Percentiles rank a stretch among this genome's conserved stretches.
Evolutionary conservation across 2,113 vertebrate genomes (phyloP).

Genomic region (Silurus asotus): DNA sequence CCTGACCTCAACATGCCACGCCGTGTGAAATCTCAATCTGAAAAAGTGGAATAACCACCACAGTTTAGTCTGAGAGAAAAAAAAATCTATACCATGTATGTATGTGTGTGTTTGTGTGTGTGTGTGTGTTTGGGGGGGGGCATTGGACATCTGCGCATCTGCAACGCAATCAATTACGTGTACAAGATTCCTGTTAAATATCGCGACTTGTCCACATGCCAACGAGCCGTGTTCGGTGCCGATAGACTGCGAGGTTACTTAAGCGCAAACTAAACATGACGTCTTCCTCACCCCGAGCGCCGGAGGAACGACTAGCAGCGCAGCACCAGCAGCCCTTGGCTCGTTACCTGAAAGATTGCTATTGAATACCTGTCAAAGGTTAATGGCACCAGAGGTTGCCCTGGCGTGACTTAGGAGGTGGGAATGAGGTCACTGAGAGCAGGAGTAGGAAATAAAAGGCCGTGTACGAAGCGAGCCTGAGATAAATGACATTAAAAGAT

Average conservation of each 20-base stretch:
- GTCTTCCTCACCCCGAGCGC: slow-evolving; percentile 68
- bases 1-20: slow-evolving; percentile 43
- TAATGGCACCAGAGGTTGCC: slow-evolving; percentile 75
- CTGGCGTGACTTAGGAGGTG: slow-evolving; percentile 68
- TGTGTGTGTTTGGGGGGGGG: slow-evolving; percentile 58
- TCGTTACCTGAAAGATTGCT: slow-evolving; percentile 79
- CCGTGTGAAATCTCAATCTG: slow-evolving; percentile 60
- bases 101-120: slow-evolving; percentile 45
- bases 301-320: slow-evolving; percentile 65
- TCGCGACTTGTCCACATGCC: slow-evolving; percentile 76
- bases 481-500: neutral
- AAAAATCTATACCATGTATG: neutral
- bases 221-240: slow-evolving; percentile 74
- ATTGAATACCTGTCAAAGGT: slow-evolving; percentile 87
- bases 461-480: neutral
- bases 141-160: slow-evolving; percentile 52
- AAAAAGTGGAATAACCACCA: slow-evolving; percentile 65
- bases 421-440: slow-evolving; percentile 63
- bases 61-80: neutral
- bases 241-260: slow-evolving; percentile 76
- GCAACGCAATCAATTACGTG: slow-evolving; percentile 73
- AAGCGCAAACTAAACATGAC: slow-evolving; percentile 81
- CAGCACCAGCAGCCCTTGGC: slow-evolving; percentile 76
- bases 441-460: slow-evolving; percentile 52
- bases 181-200: slow-evolving; percentile 79